Evolutionary conservation across 2,797 vertebrate species (phyloP), one percentile per base, ranked within the genome.

Genomic region (Spinus olivaceus): DNA sequence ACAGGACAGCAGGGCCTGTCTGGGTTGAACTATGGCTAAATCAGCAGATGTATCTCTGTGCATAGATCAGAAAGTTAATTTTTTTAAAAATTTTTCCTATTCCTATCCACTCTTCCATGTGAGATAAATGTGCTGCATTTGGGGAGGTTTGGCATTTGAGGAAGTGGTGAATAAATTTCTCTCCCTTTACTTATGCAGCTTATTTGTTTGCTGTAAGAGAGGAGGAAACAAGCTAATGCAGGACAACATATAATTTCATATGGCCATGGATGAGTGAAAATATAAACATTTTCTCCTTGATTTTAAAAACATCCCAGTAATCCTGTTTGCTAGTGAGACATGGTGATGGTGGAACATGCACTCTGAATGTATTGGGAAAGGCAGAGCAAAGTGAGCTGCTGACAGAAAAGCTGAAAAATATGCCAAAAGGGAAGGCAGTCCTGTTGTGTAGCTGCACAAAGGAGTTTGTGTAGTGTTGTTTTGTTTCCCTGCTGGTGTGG

Each of bases 401-500:
- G 9, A 49, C 19, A 78, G 80, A 85, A 86, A 90, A 86, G 37
- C 10, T 32, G 64, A 21, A 81, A 94, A 87, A 66, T 69, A 57
- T 8, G 57, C 46, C 25, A 28, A 13, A 71, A 77, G 30, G 30
- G 64, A 66, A 81, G 93, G 42, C 14, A 66, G 42, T 76, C 27
- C 0, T 54, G 63, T 25, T 3, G 14, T 51, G 41, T 88, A 78
- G 42, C 67, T 57, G 15, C 69, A 32, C 6, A 85, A 86, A 91
- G 73, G 20, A 11, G 17, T 46, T 87, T 92, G 71, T 35, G 53
- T 37, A 1, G 0, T 35, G 49, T 56, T 76, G n/a, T 78, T 92
- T 85, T 74, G 32, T 92, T 95, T 96, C 95, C 90, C 80, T 92
- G 72, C 76, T 94, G 64, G 56, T 37, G 24, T 32, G 16, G 25